Conservation (phyloP, 2,113 vertebrate species). For the Eulemur macaco region DNA sequence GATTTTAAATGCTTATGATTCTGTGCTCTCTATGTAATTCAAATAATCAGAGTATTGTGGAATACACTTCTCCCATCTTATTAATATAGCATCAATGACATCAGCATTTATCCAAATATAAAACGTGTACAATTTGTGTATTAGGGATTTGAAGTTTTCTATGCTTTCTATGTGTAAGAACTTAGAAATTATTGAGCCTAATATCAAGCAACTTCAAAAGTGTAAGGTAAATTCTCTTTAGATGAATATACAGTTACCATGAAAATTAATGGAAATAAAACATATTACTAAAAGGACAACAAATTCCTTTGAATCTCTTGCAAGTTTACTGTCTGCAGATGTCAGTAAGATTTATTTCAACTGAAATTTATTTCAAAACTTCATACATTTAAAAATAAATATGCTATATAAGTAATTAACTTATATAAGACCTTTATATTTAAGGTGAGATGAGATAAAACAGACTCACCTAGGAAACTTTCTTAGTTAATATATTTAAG, state of each 20-base stretch:
- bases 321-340: not conserved
- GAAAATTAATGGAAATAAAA: slow-evolving; percentile 38
- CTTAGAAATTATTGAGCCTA: slow-evolving; percentile 12
- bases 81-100: not conserved
- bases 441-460: not conserved
- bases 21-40: slow-evolving; percentile 18
- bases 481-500: not conserved
- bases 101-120: not conserved
- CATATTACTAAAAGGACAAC: not conserved
- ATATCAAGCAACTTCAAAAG: not conserved
- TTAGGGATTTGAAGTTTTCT: not conserved
- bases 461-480: not conserved
- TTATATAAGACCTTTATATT: not conserved
- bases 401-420: not conserved
- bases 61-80: not conserved
- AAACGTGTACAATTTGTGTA: not conserved
- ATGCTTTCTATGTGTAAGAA: not conserved
- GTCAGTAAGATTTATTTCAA: not conserved
- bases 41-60: not conserved
- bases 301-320: not conserved
- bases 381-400: not conserved
- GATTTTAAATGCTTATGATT: slow-evolving; percentile 54
- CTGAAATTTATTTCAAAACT: not conserved
- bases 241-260: not conserved
- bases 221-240: not conserved